Evolutionary conservation across 2,888 invertebrate genomes (phyloP).

Genomic region (Polia nebulosa): DNA sequence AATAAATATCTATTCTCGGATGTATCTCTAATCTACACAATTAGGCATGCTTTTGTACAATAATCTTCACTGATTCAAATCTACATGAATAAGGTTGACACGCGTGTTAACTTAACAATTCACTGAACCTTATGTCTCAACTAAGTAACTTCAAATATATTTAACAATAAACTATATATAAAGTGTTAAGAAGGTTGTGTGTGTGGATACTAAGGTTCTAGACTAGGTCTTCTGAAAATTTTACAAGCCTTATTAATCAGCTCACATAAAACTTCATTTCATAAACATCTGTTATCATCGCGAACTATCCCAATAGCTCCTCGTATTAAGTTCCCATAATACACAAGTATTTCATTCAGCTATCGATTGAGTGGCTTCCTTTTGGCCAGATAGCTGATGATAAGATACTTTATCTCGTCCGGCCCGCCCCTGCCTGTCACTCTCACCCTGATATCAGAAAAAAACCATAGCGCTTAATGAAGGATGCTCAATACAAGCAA

Average conservation of each 20-base stretch:
- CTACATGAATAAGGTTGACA: slow-evolving; percentile 8
- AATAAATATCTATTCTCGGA: slow-evolving; percentile 71
- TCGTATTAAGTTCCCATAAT: slow-evolving; percentile 65
- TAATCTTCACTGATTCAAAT: slow-evolving; percentile 31
- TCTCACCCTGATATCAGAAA: slow-evolving; percentile 73
- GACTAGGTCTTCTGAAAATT: neutral
- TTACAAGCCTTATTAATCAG: neutral
- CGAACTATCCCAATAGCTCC: slow-evolving; percentile 53
- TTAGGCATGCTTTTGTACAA: slow-evolving; percentile 44
- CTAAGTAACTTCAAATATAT: neutral
- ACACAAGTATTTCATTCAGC: slow-evolving; percentile 67
- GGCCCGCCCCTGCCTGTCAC: slow-evolving; percentile 74
- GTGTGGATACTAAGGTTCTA: too few relatives aligned
- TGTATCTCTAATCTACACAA: slow-evolving; percentile 42
- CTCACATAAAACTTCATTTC: slow-evolving; percentile 42
- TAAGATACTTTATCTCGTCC: slow-evolving; percentile 85
- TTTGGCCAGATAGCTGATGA: slow-evolving; percentile 79
- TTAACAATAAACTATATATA: neutral
- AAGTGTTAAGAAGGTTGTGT: neutral
- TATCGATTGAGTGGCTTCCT: slow-evolving; percentile 84
- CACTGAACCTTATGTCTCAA: neutral
- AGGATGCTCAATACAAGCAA: slow-evolving; percentile 35
- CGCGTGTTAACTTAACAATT: slow-evolving; percentile 10
- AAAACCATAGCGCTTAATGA: slow-evolving; percentile 53
- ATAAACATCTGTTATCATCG: slow-evolving; percentile 39